Percentiles rank a stretch among this genome's conserved stretches.
Evolutionary conservation across 2,888 invertebrate species (phyloP).

Genomic region (Hypomecis atomaria): DNA sequence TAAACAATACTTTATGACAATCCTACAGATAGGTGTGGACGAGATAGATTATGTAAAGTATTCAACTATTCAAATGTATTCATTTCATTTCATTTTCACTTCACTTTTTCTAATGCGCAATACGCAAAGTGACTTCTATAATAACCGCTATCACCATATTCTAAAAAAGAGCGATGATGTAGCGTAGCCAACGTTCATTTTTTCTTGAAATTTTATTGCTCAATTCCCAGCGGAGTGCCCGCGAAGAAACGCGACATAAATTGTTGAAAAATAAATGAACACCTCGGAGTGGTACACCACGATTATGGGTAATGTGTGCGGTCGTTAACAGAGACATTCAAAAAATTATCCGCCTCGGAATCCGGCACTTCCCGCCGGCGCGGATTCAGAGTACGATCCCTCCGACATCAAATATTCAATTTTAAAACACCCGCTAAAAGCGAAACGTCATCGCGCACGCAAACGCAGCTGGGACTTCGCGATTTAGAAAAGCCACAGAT

Average conservation of each 20-base stretch:
- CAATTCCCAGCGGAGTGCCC: conserved; percentile 43
- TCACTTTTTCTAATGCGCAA: conserved; percentile 5
- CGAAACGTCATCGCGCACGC: conserved; percentile 82
- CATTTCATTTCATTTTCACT: no score
- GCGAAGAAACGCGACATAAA: conserved; percentile 51
- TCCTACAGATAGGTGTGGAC: no score
- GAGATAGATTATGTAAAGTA: no score
- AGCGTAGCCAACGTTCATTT: conserved; percentile 12
- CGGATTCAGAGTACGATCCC: conserved; percentile 79
- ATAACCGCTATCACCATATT: conserved; percentile 18
- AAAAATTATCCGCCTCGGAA: conserved; percentile 76
- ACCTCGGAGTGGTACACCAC: conserved; percentile 57
- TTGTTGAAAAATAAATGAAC: conserved; percentile 65
- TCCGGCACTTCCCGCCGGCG: conserved; percentile 69
- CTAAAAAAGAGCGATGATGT: conserved; percentile 10
- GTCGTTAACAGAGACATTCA: conserved; percentile 73
- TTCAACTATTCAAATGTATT: no score
- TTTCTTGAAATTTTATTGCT: conserved; percentile 32
- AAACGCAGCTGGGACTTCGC: conserved; percentile 81
- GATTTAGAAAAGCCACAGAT: conserved; percentile 83
- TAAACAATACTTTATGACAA: no score
- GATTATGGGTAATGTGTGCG: conserved; percentile 68
- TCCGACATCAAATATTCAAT: conserved; percentile 84
- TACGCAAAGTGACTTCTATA: conserved; percentile 22
- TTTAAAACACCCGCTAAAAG: conserved; percentile 85